These are phyloP conservation scores for Phaethornis superciliosus DNA, from an alignment of 2,113 vertebrate species.

Conservation along the genomic window DNA sequence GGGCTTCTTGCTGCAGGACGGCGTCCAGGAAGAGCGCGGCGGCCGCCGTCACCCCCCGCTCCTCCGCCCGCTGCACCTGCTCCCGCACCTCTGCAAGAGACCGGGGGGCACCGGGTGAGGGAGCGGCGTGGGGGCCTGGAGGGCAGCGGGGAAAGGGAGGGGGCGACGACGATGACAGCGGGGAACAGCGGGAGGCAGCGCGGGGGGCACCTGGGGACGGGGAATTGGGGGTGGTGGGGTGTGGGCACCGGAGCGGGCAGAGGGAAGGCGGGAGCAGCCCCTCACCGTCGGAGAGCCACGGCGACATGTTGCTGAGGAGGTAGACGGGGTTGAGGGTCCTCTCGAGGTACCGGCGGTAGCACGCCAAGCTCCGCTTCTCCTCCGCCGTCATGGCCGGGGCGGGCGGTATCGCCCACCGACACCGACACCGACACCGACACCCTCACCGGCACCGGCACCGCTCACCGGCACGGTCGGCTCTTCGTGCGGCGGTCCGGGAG, in stretches of 20 bases:
- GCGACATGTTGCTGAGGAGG: not conserved
- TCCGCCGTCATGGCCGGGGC: not conserved
- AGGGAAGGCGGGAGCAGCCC: no score
- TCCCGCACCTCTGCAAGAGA: not conserved
- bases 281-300: conserved; percentile 13
- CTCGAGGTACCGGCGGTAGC: conserved; percentile 17
- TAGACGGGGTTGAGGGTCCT: not conserved
- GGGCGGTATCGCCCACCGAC: no score
- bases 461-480: no score
- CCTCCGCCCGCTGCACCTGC: not conserved
- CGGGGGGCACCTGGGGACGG: no score
- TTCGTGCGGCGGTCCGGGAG: no score
- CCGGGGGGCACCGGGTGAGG: not conserved
- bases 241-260: not conserved
- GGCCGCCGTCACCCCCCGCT: conserved; percentile 9
- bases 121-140: no score
- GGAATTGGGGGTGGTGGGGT: no score
- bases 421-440: no score
- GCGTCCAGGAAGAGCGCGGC: conserved; percentile 6
- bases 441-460: no score
- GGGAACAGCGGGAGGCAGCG: no score
- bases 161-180: no score
- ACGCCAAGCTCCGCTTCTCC: not conserved
- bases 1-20: not conserved
- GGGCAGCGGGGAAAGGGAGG: no score